Conservation (phyloP, 2,888 invertebrate species). For the Nomada ferruginata region DNA sequence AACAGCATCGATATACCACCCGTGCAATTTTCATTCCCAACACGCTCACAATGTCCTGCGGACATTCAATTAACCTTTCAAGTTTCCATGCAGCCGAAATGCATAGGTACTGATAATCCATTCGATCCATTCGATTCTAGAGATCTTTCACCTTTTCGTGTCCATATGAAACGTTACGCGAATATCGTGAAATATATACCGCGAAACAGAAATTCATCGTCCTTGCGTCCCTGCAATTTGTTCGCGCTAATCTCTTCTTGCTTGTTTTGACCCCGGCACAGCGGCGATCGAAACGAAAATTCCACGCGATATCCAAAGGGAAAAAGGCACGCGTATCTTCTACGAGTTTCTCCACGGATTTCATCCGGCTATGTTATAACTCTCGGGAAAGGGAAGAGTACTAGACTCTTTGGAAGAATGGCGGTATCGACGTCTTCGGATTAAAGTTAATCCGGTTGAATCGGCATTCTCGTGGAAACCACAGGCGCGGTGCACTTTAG, state of each 20-base stretch:
- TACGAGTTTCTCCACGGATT: slow-evolving; percentile 12
- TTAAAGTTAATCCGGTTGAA: slow-evolving; percentile 63
- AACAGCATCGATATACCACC: no score
- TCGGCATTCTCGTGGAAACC: slow-evolving; percentile 60
- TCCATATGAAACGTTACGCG: no score
- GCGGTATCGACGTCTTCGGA: slow-evolving; percentile 59
- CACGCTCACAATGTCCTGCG: no score
- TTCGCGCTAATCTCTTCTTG: background rate
- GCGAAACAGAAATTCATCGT: background rate
- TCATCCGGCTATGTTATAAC: slow-evolving; percentile 39
- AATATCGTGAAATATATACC: no score
- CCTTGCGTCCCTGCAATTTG: background rate
- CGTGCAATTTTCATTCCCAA: no score
- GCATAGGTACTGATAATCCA: no score
- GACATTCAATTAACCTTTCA: no score
- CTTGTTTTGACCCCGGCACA: background rate
- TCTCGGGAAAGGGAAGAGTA: slow-evolving; percentile 15
- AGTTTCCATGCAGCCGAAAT: no score
- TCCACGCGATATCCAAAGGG: background rate
- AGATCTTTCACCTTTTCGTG: no score
- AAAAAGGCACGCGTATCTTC: background rate
- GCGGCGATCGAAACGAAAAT: background rate
- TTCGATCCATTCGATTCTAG: no score
- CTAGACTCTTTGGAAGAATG: slow-evolving; percentile 46
- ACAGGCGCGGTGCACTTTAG: slow-evolving; percentile 66